Evolutionary conservation across 2,797 vertebrate species (phyloP).

Genomic region (Sebastes baramenuke): DNA sequence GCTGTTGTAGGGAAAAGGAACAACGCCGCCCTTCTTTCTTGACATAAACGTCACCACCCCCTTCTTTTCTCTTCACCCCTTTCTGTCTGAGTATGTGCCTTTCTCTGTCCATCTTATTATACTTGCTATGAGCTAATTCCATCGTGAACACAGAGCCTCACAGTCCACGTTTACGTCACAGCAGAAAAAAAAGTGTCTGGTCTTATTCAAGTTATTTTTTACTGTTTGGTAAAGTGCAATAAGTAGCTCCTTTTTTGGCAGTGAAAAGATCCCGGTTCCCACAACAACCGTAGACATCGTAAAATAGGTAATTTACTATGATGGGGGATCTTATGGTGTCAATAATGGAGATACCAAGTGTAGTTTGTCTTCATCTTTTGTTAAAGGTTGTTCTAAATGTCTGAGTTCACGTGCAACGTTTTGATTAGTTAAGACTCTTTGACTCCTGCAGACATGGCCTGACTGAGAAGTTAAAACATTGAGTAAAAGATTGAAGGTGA

Average conservation of each 20-base stretch:
- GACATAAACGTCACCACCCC: conserved; percentile 38
- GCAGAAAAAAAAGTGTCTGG: neutral
- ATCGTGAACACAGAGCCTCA: conserved; percentile 29
- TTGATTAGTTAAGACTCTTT: conserved; percentile 41
- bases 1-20: conserved; percentile 56
- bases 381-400: conserved; percentile 50
- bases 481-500: neutral
- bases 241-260: conserved; percentile 11
- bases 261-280: conserved; percentile 25
- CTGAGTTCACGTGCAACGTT: conserved; percentile 45
- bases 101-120: conserved; percentile 56
- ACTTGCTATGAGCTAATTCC: conserved; percentile 55
- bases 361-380: conserved; percentile 62
- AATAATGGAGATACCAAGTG: conserved; percentile 34
- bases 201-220: conserved; percentile 17
- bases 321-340: conserved; percentile 48
- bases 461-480: neutral
- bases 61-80: conserved; percentile 38
- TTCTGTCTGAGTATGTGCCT: conserved; percentile 42
- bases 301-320: conserved; percentile 65
- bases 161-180: conserved; percentile 36
- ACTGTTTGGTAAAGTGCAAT: conserved; percentile 18
- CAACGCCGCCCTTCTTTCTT: conserved; percentile 58
- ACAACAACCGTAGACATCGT: conserved; percentile 44
- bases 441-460: neutral